Base-by-base conservation (phyloP, 1,140 invertebrate genomes). In the Bombyx mandarina region DNA sequence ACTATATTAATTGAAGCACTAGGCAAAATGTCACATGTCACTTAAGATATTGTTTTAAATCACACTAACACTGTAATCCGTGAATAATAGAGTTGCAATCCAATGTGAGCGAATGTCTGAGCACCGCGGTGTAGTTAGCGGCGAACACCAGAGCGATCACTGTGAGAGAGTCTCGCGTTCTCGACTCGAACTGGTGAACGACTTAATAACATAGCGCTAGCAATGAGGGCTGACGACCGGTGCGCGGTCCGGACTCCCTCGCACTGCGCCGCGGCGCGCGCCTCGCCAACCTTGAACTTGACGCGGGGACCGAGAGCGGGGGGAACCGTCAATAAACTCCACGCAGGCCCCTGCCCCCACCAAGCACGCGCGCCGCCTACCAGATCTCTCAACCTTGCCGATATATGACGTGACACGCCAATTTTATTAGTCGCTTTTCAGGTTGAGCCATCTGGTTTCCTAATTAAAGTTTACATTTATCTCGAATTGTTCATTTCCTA, bases 281-380 rank as follows among this genome's bases (percentile, higher is more conserved):
- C 89, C 88, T 86, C 80, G 86, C 89, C 89, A 89, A 88, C 91
- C 92, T 93, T 93, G 92, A 93, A 93, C 92, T 93, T 93, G 91
- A 90, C 87, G 85, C 82, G 86, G 82, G 88, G 58, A 58, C 55
- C 65, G 61, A 43, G 62, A 53, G 71, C 65, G 61, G 68, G 56
- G 69, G 73, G 69, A 73, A 73, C 83, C 83, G 83, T 84, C 83
- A 86, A 84, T 85, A 84, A 82, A 82, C 80, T 85, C 80, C 75
- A 79, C 82, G 79, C 82, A 81, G 76, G 75, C 75, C 82, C 74
- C 82, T 81, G 74, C 73, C 70, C 77, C 78, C 77, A 69, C 75
- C 62, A 26, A 52, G 18, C 58, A 47, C 56, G 42, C 55, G 56
- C 57, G 50, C 63, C 63, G 63, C 62, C 62, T 61, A 62, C 46